phyloP scores from a whole-genome alignment of 2,888 invertebrate species.

The Dryobotodes eremita region DNA sequence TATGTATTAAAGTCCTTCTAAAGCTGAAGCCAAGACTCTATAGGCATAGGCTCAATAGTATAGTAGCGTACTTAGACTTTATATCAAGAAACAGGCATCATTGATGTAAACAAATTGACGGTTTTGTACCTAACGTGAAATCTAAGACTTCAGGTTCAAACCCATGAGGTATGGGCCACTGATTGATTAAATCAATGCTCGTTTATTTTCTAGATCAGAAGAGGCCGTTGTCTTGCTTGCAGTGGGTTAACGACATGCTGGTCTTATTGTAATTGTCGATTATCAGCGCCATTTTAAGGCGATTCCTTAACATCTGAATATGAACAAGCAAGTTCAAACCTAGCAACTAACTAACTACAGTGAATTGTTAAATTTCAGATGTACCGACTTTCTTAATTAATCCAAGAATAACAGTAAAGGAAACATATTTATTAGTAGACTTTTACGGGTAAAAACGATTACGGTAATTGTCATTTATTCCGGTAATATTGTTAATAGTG shows the following conservation, averaged over 20 bases:
- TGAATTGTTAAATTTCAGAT: background rate
- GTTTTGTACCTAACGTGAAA: background rate
- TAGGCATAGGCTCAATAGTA: background rate
- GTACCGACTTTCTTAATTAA: background rate
- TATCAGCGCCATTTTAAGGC: background rate
- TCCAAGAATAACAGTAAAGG: background rate
- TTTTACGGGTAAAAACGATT: slow-evolving; percentile 7
- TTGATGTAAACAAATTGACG: background rate
- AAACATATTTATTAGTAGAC: slow-evolving; percentile 7
- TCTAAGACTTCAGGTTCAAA: background rate
- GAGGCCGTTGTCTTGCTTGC: background rate
- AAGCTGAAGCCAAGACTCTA: background rate
- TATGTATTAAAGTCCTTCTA: background rate
- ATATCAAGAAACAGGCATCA: background rate
- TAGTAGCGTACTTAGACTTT: no score
- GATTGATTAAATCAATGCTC: no score
- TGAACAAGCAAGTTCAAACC: background rate
- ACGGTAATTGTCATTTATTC: background rate
- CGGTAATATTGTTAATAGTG: background rate
- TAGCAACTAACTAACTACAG: no score
- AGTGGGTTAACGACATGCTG: background rate
- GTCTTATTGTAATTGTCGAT: background rate
- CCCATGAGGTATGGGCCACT: background rate
- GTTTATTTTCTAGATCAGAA: background rate
- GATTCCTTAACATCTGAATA: background rate